Conservation (phyloP, 2,888 invertebrate species). For the Gari tellinella region DNA sequence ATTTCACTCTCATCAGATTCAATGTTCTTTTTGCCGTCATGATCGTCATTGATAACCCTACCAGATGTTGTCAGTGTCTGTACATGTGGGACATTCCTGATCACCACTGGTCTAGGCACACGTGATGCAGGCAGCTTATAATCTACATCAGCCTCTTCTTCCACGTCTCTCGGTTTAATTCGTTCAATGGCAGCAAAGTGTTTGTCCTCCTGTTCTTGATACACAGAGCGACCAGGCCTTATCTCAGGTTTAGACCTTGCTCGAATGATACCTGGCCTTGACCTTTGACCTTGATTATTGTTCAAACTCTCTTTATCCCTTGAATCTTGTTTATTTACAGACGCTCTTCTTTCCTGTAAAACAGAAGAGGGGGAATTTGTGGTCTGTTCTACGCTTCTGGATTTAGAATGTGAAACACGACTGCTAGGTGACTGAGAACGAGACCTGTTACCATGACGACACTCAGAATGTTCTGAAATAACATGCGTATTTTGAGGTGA, state of each 20-base stretch:
- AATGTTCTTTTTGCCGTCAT: background rate
- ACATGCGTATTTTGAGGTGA: slow-evolving; percentile 30
- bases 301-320: slow-evolving; percentile 1
- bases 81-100: slow-evolving; percentile 8
- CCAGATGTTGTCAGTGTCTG: background rate
- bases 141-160: background rate
- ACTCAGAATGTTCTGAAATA: slow-evolving; percentile 28
- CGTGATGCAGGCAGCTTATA: slow-evolving; percentile 18
- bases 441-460: slow-evolving; percentile 30
- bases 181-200: slow-evolving; percentile 44
- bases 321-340: background rate
- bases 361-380: slow-evolving; percentile 16
- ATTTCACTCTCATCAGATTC: slow-evolving; percentile 3
- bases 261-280: slow-evolving; percentile 36
- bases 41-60: background rate
- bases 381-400: no score
- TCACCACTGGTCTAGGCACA: slow-evolving; percentile 25
- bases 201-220: slow-evolving; percentile 49
- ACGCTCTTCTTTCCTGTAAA: slow-evolving; percentile 17
- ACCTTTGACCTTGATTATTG: slow-evolving; percentile 23
- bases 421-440: slow-evolving; percentile 39
- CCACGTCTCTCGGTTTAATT: background rate
- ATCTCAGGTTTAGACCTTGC: slow-evolving; percentile 55
- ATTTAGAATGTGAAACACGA: slow-evolving; percentile 1
- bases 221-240: background rate